These are phyloP conservation scores for Parambassis ranga DNA, from an alignment of 2,797 vertebrate species.

Conservation along the genomic window DNA sequence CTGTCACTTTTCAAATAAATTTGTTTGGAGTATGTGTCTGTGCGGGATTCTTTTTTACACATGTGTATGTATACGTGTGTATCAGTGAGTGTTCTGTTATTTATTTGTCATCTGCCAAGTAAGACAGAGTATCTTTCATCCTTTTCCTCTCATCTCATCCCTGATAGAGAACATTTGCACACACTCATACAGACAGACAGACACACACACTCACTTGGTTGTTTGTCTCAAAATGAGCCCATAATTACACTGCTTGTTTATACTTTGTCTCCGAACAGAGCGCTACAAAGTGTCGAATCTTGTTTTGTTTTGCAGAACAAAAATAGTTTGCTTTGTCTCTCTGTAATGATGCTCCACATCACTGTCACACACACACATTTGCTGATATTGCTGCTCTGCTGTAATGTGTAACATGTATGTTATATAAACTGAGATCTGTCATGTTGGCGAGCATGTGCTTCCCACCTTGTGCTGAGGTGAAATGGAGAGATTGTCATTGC, in stretches of 20 bases:
- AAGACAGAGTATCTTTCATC: slow-evolving; percentile 70
- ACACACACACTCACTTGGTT: slow-evolving; percentile 14
- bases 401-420: slow-evolving; percentile 12
- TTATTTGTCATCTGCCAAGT: slow-evolving; percentile 70
- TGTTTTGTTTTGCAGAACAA: slow-evolving; percentile 66
- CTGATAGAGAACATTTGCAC: slow-evolving; percentile 50
- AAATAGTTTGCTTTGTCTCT: slow-evolving; percentile 74
- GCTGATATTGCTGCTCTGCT: not conserved
- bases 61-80: slow-evolving; percentile 17
- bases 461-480: not conserved
- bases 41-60: slow-evolving; percentile 12
- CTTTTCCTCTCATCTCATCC: slow-evolving; percentile 59
- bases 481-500: slow-evolving; percentile 21
- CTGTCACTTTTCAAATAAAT: slow-evolving; percentile 74
- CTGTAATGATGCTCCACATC: slow-evolving; percentile 63
- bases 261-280: slow-evolving; percentile 67
- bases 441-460: not conserved
- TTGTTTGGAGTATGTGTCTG: slow-evolving; percentile 45
- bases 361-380: slow-evolving; percentile 42
- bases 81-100: slow-evolving; percentile 35
- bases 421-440: slow-evolving; percentile 8
- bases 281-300: slow-evolving; percentile 68
- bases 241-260: slow-evolving; percentile 72
- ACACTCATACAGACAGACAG: not conserved
- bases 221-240: slow-evolving; percentile 66